Evolutionary conservation across 53 echinoderm and acorn worm genomes (phyloP).

Genomic region (Apostichopus leukothele): DNA sequence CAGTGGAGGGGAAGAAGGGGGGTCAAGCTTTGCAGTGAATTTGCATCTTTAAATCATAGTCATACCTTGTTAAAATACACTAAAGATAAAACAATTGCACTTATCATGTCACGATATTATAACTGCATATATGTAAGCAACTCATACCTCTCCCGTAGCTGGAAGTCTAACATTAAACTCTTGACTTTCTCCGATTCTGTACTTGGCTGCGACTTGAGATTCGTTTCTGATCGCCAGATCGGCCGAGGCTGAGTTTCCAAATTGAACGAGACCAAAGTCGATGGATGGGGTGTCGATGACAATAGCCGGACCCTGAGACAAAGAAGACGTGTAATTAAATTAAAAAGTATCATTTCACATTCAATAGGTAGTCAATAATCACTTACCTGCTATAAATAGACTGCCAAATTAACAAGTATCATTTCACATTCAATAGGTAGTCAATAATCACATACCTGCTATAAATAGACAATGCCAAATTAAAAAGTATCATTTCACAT

Average conservation of each 20-base stretch:
- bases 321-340: background rate
- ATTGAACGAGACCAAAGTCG: constrained; percentile 85
- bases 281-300: constrained; percentile 77
- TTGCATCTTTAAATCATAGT: too few relatives aligned
- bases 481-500: background rate
- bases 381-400: background rate
- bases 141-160: constrained; percentile 58
- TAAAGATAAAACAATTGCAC: too few relatives aligned
- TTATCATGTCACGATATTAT: too few relatives aligned
- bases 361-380: background rate
- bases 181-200: constrained; percentile 68
- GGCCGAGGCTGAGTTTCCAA: constrained; percentile 52
- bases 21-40: too few relatives aligned
- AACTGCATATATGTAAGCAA: too few relatives aligned
- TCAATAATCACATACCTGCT: background rate
- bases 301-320: constrained; percentile 76
- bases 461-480: background rate
- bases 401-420: background rate
- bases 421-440: background rate
- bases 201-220: constrained; percentile 76
- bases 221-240: constrained; percentile 72
- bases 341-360: background rate
- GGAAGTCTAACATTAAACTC: constrained; percentile 63
- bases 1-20: too few relatives aligned
- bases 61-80: too few relatives aligned